These are phyloP conservation scores for Leptopilina clavipes DNA, from an alignment of 1,140 invertebrate species.

Conservation along the genomic window DNA sequence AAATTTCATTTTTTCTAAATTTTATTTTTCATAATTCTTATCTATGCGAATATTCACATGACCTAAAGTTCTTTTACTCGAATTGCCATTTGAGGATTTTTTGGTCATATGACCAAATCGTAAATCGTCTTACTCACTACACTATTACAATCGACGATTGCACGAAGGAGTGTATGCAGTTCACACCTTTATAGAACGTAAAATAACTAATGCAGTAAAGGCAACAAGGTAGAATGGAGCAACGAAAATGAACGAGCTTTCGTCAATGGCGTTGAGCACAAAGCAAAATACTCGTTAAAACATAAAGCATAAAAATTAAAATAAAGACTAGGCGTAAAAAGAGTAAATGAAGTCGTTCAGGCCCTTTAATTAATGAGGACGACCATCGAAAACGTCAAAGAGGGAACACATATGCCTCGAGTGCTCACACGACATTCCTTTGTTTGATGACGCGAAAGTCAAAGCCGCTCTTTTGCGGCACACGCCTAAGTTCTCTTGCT, in stretches of 20 bases:
- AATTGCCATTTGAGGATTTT: too few species aligned
- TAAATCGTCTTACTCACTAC: too few species aligned
- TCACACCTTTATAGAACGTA: not conserved
- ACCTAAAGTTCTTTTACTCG: too few species aligned
- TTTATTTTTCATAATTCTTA: too few species aligned
- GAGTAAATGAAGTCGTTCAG: slow-evolving; percentile 18
- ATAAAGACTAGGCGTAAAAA: slow-evolving; percentile 24
- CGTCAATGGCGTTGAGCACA: not conserved
- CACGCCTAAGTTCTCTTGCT: slow-evolving; percentile 58
- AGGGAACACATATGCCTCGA: slow-evolving; percentile 42
- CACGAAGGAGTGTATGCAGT: too few species aligned
- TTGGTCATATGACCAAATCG: too few species aligned
- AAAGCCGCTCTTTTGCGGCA: slow-evolving; percentile 48
- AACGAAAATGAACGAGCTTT: not conserved
- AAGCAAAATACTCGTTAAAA: slow-evolving; percentile 23
- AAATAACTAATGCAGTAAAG: not conserved
- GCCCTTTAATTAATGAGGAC: slow-evolving; percentile 9
- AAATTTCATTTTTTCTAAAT: too few species aligned
- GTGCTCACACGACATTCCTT: slow-evolving; percentile 55
- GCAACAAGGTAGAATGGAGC: not conserved
- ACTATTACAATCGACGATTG: too few species aligned
- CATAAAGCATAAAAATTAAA: slow-evolving; percentile 5
- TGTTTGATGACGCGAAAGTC: slow-evolving; percentile 54
- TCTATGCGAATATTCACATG: too few species aligned
- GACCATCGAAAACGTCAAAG: slow-evolving; percentile 56